Conservation (phyloP, 1,140 invertebrate species). For the Oncopodura yosiiana region DNA sequence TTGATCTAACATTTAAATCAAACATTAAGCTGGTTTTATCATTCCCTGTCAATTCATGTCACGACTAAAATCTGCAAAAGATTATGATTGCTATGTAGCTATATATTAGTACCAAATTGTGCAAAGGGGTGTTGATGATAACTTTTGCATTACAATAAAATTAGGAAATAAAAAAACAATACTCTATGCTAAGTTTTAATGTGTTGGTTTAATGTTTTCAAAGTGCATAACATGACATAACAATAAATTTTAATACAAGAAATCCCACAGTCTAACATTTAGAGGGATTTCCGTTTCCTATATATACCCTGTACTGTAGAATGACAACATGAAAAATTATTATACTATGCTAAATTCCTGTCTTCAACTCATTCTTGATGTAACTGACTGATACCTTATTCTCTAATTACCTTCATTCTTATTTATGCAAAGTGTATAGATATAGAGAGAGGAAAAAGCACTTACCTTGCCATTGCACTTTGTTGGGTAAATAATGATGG, state of each 20-base stretch:
- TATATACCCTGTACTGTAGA: neutral
- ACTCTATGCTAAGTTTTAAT: conserved; percentile 9
- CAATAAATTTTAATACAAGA: no score
- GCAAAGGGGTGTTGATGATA: no score
- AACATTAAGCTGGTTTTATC: no score
- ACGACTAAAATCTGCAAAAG: no score
- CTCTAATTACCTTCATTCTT: neutral
- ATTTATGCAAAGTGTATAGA: neutral
- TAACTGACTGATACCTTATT: neutral
- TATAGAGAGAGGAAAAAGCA: neutral
- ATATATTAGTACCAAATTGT: no score
- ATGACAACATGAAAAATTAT: neutral
- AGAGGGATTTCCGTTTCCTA: conserved; percentile 13
- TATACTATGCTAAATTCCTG: neutral
- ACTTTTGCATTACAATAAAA: conserved; percentile 10
- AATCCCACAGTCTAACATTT: neutral
- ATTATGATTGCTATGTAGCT: no score
- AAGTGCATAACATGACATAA: no score
- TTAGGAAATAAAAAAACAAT: conserved; percentile 7
- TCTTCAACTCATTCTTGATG: neutral
- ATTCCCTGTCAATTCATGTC: no score
- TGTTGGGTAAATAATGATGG: conserved; percentile 35
- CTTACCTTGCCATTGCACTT: conserved; percentile 46
- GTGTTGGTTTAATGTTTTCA: no score
- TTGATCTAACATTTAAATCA: no score